These are phyloP conservation scores for Colaptes auratus DNA, from an alignment of 2,113 vertebrate genomes.

Conservation along the genomic window DNA sequence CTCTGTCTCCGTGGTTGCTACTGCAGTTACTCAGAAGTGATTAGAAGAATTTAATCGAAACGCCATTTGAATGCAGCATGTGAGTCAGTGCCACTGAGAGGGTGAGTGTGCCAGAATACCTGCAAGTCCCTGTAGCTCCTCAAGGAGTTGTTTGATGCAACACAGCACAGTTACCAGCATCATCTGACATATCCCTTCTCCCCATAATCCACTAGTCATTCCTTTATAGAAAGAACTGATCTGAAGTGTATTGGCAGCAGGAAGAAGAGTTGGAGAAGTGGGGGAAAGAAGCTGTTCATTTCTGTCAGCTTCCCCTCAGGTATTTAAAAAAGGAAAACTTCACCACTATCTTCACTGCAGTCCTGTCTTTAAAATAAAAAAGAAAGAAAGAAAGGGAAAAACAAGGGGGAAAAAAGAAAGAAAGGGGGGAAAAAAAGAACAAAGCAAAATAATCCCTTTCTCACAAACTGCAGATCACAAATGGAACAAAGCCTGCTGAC, in stretches of 20 bases:
- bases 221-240: slow-evolving; percentile 40
- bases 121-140: slow-evolving; percentile 47
- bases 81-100: slow-evolving; percentile 23
- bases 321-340: slow-evolving; percentile 58
- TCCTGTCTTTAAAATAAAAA: slow-evolving; percentile 41
- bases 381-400: not conserved
- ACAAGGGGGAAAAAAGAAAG: not conserved
- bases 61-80: not conserved
- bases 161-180: slow-evolving; percentile 40
- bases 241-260: not conserved
- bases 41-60: not conserved
- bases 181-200: slow-evolving; percentile 36
- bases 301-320: slow-evolving; percentile 42
- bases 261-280: slow-evolving; percentile 39
- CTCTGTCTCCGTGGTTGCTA: not conserved
- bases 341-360: slow-evolving; percentile 48
- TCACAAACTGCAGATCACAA: not conserved
- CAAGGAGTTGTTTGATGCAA: slow-evolving; percentile 39
- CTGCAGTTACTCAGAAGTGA: slow-evolving; percentile 3
- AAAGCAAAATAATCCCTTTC: slow-evolving; percentile 13
- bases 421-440: not conserved
- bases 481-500: not conserved
- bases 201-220: slow-evolving; percentile 47
- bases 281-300: not conserved
- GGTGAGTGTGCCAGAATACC: slow-evolving; percentile 37